phyloP scores from a whole-genome alignment of 2,888 invertebrate genomes.

The Beris chalybata region DNA sequence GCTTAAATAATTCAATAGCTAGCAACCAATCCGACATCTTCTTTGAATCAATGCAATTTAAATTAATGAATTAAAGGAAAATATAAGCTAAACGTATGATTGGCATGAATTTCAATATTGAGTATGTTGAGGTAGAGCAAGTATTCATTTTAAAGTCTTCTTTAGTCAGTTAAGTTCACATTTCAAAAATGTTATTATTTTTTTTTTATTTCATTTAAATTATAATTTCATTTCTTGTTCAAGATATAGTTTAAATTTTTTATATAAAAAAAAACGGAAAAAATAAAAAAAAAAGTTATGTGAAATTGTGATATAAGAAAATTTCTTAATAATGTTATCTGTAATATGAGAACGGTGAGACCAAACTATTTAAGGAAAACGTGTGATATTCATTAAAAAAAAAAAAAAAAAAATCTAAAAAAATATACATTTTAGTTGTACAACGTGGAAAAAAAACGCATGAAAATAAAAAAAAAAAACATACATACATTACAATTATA shows the following conservation, averaged over 20 bases:
- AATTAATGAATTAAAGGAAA: too few species aligned
- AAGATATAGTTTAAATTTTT: not conserved
- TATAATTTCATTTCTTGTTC: not conserved
- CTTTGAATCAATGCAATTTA: too few species aligned
- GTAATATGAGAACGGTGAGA: slow-evolving; percentile 39
- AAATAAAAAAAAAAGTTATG: too few species aligned
- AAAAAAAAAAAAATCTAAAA: slow-evolving; percentile 21
- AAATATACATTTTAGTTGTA: slow-evolving; percentile 3
- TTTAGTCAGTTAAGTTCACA: not conserved
- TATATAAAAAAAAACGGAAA: not conserved
- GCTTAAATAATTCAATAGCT: too few species aligned
- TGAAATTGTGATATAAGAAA: slow-evolving; percentile 36
- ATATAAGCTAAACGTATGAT: too few species aligned
- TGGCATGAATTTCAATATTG: not conserved
- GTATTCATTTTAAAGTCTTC: slow-evolving; percentile 12
- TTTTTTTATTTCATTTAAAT: not conserved
- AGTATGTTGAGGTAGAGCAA: not conserved
- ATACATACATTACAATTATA: slow-evolving; percentile 5
- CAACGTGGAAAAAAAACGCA: not conserved
- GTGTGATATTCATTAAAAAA: slow-evolving; percentile 35
- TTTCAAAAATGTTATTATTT: not conserved
- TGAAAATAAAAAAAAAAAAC: not conserved
- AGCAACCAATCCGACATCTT: too few species aligned
- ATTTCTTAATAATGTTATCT: slow-evolving; percentile 37
- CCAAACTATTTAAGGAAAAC: slow-evolving; percentile 39